Base-by-base conservation (phyloP, 2,797 vertebrate species). In the Lagocephalus sceleratus region DNA sequence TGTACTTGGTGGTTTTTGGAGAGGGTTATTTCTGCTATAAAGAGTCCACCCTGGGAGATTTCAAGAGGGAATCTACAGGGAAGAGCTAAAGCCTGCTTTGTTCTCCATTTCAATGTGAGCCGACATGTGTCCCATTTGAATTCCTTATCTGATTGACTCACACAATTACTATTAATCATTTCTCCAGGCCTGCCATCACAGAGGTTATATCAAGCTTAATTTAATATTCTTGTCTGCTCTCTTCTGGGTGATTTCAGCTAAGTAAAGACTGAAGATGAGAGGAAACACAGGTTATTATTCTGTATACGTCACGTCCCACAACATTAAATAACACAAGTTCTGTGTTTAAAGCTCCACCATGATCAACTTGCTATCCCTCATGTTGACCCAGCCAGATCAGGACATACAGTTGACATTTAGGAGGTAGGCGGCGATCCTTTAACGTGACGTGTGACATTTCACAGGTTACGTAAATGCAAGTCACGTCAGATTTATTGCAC, bases 151-250 rank as follows among this genome's bases (percentile, higher is more conserved):
- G 63, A 78, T 71, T 5, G 9, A 63, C 57, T 70, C 71, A 21
- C 57, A 65, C 46, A 75, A 67, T 76, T 65, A 68, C 41, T 26
- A 60, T 75, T 48, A 67, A 56, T 66, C 64, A 73, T 78, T 56
- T 75, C 59, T 75, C 38, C 59, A 54, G 68, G 54, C 66, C 52
- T 60, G 56, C 59, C 49, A 59, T 72, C 63, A 46, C 49, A 47
- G 40, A 47, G 60, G 49, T 73, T 60, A 51, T 60, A 64, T 78
- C 53, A 70, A 47, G 46, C 45, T 14, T 73, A 73, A 79, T 73
- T 66, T 57, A 81, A 75, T 84, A 52, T 57, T 62, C 44, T 46
- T 63, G 47, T 67, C 39, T 63, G 58, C 43, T 48, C 16, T 51
- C 6, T 62, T 48, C 21, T 2, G 2, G 39, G 73, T 43, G 40